phyloP scores from a whole-genome alignment of 2,797 vertebrate genomes.

The Graptemys geographica region DNA sequence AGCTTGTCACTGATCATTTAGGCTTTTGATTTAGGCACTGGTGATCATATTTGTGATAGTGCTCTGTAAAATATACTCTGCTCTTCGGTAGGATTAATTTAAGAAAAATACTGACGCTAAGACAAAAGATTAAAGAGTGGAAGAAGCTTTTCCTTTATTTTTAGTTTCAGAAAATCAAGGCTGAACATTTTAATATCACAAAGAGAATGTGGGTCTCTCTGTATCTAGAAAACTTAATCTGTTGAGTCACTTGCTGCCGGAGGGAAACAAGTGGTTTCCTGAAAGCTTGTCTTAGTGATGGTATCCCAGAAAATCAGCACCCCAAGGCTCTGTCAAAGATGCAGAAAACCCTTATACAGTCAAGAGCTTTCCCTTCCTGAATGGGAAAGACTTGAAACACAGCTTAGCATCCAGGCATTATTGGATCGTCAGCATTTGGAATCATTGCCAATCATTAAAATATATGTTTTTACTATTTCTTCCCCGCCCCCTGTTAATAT shows the following conservation, averaged over 20 bases:
- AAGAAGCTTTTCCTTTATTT: background rate
- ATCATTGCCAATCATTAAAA: background rate
- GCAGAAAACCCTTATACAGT: background rate
- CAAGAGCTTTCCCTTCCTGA: slow-evolving; percentile 16
- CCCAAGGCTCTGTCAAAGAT: background rate
- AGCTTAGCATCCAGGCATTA: background rate
- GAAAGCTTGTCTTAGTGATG: slow-evolving; percentile 23
- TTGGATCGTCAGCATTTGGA: slow-evolving; percentile 1
- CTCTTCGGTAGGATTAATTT: background rate
- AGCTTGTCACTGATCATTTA: background rate
- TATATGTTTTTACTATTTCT: background rate
- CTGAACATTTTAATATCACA: background rate
- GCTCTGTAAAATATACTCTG: background rate
- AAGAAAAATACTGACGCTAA: background rate
- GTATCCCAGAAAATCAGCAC: slow-evolving; percentile 43
- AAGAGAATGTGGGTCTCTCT: background rate
- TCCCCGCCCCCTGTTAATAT: accelerated
- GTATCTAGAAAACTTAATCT: background rate
- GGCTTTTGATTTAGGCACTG: background rate
- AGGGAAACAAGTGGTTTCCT: slow-evolving; percentile 32
- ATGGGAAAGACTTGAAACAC: background rate
- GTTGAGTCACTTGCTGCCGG: background rate
- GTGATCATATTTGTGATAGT: background rate
- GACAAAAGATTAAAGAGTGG: background rate
- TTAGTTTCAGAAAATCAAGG: background rate